phyloP scores from a whole-genome alignment of 2,113 vertebrate species.

The Indicator indicator region DNA sequence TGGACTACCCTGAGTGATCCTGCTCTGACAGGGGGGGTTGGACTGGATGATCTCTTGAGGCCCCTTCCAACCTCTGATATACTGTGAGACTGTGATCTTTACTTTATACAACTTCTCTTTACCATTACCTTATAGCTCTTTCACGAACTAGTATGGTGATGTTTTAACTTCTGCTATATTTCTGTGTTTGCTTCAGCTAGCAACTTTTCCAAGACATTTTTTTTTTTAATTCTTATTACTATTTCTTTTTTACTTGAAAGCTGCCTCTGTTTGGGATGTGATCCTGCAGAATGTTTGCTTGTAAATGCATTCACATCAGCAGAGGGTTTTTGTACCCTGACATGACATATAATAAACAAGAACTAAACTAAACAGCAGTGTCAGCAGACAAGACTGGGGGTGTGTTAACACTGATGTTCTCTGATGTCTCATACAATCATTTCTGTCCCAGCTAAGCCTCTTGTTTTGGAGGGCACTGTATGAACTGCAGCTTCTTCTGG shows the following conservation, averaged over 20 bases:
- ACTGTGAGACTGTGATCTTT: too few relatives aligned
- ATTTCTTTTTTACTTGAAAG: background rate
- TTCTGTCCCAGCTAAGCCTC: background rate
- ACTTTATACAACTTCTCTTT: background rate
- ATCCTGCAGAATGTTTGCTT: background rate
- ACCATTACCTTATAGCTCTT: background rate
- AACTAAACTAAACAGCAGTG: conserved; percentile 4
- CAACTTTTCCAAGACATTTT: background rate
- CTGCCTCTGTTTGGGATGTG: background rate
- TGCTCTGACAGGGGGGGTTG: too few relatives aligned
- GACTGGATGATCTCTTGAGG: too few relatives aligned
- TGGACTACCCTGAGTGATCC: too few relatives aligned
- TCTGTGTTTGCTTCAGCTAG: background rate
- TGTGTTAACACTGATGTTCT: background rate
- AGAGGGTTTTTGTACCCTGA: background rate
- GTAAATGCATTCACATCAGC: background rate
- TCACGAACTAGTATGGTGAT: background rate
- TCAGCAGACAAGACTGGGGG: conserved; percentile 32
- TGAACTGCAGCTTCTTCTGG: background rate
- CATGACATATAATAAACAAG: background rate
- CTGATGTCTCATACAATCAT: background rate
- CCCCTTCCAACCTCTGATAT: too few relatives aligned
- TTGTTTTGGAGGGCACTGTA: background rate
- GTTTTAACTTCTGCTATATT: background rate
- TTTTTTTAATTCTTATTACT: too few relatives aligned